Conservation (phyloP, 2,797 vertebrate genomes). For the Alcedo quadribrachys region DNA sequence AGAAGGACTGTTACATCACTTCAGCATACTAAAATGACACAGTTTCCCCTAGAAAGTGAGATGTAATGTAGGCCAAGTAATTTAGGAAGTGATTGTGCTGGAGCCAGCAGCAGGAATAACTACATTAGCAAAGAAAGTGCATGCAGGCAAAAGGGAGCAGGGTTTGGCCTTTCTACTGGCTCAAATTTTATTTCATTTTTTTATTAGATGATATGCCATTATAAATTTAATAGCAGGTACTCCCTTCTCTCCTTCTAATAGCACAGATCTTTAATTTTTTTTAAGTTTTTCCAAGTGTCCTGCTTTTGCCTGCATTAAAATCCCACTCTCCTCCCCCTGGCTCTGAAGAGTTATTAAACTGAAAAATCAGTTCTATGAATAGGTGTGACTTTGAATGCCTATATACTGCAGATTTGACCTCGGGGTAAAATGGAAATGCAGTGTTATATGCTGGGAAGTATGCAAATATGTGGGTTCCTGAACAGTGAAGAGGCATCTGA, state of each 20-base stretch:
- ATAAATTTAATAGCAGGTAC: neutral
- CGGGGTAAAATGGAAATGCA: neutral
- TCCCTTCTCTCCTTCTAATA: neutral
- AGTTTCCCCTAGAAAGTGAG: neutral
- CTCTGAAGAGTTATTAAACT: constrained; percentile 5
- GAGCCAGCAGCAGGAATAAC: neutral
- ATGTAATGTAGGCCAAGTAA: neutral
- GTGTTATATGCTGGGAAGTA: neutral
- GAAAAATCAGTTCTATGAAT: constrained; percentile 3
- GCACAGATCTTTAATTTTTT: neutral
- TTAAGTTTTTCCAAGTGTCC: neutral
- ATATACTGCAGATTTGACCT: neutral
- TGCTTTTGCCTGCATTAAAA: constrained; percentile 1
- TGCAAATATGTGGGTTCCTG: neutral
- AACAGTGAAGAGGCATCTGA: neutral
- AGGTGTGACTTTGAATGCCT: neutral
- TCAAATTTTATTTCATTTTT: neutral
- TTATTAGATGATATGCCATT: neutral
- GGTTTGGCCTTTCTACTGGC: neutral
- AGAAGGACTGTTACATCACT: neutral
- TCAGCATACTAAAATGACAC: neutral
- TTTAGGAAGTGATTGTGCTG: neutral
- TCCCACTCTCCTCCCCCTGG: neutral
- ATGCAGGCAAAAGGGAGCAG: neutral
- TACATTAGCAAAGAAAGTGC: constrained; percentile 7